These are phyloP conservation scores for Oxystoma pomonae DNA, from an alignment of 2,888 invertebrate genomes.

Conservation along the genomic window DNA sequence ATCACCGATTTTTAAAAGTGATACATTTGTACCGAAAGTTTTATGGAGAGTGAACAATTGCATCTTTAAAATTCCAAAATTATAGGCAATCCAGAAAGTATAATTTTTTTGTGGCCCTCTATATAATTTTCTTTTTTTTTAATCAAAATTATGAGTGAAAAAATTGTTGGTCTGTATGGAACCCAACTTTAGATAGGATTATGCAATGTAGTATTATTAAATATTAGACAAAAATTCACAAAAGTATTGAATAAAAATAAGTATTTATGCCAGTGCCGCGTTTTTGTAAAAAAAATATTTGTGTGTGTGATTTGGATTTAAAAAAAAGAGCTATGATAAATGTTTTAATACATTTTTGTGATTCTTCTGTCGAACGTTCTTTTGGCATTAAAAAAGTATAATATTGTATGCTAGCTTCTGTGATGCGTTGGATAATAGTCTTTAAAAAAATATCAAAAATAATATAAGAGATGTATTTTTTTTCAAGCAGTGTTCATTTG, in stretches of 20 bases:
- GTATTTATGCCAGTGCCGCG: background rate
- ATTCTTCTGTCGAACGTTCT: background rate
- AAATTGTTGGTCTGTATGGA: background rate
- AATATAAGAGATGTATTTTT: too few species aligned
- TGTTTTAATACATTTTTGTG: background rate
- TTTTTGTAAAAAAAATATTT: background rate
- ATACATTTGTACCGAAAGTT: too few species aligned
- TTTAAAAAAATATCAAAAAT: background rate
- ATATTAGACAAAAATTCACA: background rate
- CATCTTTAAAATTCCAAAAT: too few species aligned
- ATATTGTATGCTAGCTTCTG: constrained; percentile 1
- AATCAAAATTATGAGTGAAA: background rate
- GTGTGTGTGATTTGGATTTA: background rate
- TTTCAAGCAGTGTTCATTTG: too few species aligned
- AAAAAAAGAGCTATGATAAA: background rate
- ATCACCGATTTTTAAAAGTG: too few species aligned
- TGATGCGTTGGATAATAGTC: background rate
- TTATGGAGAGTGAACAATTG: too few species aligned
- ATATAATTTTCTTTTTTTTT: too few species aligned
- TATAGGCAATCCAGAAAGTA: too few species aligned
- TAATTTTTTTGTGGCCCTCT: too few species aligned
- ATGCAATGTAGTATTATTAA: background rate
- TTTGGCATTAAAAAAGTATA: background rate
- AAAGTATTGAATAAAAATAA: background rate
- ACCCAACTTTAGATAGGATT: background rate